Percentiles rank a stretch among this genome's conserved stretches.
Evolutionary conservation across 2,888 invertebrate species (phyloP).

Genomic region (Leucophenga maculata): DNA sequence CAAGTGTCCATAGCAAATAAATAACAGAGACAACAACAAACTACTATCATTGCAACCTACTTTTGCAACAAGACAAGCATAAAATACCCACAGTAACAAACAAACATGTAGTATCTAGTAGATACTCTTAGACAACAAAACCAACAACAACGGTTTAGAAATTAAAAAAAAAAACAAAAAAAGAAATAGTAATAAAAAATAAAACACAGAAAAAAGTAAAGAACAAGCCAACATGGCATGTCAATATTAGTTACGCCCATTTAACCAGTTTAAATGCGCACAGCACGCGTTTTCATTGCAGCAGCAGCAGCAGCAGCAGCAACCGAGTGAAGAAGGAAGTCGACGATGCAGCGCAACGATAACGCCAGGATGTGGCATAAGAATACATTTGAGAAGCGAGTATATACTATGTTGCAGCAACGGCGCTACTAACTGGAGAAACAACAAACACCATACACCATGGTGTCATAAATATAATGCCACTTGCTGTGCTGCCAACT

Average conservation of each 20-base stretch:
- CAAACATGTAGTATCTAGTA: neutral
- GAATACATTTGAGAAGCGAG: slow-evolving; percentile 25
- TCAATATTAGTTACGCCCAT: slow-evolving; percentile 57
- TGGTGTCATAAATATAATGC: neutral
- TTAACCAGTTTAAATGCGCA: slow-evolving; percentile 46
- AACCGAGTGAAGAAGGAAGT: neutral
- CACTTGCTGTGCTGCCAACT: slow-evolving; percentile 4
- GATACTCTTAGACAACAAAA: slow-evolving; percentile 3
- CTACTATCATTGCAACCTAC: slow-evolving; percentile 47
- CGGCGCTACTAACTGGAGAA: slow-evolving; percentile 39
- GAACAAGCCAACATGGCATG: slow-evolving; percentile 43
- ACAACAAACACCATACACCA: slow-evolving; percentile 32
- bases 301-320: neutral
- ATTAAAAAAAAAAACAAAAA: slow-evolving; percentile 4
- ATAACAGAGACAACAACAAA: slow-evolving; percentile 15
- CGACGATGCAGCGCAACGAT: neutral
- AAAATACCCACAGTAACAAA: slow-evolving; percentile 24
- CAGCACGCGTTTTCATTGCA: slow-evolving; percentile 36
- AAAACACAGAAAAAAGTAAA: slow-evolving; percentile 26
- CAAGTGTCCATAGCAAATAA: neutral
- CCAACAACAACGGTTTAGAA: slow-evolving; percentile 19
- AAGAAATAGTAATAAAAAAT: neutral
- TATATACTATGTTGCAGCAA: neutral
- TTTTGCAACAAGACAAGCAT: slow-evolving; percentile 36
- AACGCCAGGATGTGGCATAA: slow-evolving; percentile 16